These are phyloP conservation scores for Musca vetustissima DNA, from an alignment of 1,140 invertebrate genomes.

Conservation along the genomic window DNA sequence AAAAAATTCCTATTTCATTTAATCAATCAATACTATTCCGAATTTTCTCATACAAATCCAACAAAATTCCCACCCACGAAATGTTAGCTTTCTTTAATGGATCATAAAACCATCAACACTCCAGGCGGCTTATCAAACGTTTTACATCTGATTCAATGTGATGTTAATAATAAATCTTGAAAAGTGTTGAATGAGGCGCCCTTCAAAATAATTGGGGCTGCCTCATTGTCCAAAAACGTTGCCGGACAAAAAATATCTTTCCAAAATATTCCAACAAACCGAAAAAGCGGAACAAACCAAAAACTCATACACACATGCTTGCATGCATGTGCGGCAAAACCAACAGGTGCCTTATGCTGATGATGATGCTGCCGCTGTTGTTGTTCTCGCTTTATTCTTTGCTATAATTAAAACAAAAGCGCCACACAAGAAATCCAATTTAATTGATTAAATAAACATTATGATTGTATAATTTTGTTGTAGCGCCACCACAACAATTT, in stretches of 20 bases:
- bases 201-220: constrained; percentile 6
- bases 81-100: too few relatives aligned
- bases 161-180: constrained; percentile 9
- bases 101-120: constrained; percentile 8
- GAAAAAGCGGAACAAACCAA: too few relatives aligned
- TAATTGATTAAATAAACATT: constrained; percentile 15
- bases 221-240: background rate
- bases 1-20: too few relatives aligned
- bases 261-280: too few relatives aligned
- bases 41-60: too few relatives aligned
- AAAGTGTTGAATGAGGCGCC: constrained; percentile 11
- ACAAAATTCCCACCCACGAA: too few relatives aligned
- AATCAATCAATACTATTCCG: too few relatives aligned
- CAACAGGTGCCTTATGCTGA: constrained; percentile 8
- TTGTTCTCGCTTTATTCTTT: background rate
- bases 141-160: background rate
- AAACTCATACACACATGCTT: too few relatives aligned
- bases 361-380: background rate
- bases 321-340: background rate
- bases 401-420: constrained; percentile 2
- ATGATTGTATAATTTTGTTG: background rate
- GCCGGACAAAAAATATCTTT: too few relatives aligned
- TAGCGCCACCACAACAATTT: constrained; percentile 10
- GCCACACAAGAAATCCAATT: background rate
- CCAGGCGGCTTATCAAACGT: constrained; percentile 4